Conservation (phyloP, 2,888 invertebrate genomes). For the Athripsodes cinereus region DNA sequence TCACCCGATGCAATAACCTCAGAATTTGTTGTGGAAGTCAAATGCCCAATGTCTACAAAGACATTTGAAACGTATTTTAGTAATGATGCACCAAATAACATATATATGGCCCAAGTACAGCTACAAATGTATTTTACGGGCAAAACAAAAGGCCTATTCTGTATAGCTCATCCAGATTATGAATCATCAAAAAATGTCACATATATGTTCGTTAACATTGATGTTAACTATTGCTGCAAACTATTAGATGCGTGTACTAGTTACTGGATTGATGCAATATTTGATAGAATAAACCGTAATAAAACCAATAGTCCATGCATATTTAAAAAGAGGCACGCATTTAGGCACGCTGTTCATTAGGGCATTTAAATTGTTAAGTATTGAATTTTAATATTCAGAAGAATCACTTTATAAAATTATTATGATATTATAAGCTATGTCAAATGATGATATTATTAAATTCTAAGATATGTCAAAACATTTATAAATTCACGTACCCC, state of each 20-base stretch:
- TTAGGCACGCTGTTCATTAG: too few species aligned
- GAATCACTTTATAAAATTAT: too few species aligned
- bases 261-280: not conserved
- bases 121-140: constrained; percentile 2
- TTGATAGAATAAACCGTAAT: too few species aligned
- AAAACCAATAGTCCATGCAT: too few species aligned
- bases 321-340: too few species aligned
- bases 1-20: constrained; percentile 5
- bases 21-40: not conserved
- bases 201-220: not conserved
- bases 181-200: constrained; percentile 4
- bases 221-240: not conserved
- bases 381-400: too few species aligned
- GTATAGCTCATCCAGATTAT: constrained; percentile 6
- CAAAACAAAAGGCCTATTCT: not conserved
- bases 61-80: not conserved
- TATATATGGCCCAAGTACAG: constrained; percentile 1
- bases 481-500: too few species aligned
- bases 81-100: not conserved
- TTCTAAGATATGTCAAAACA: too few species aligned
- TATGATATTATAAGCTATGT: too few species aligned
- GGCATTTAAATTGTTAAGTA: too few species aligned
- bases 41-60: not conserved
- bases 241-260: not conserved
- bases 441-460: too few species aligned